Evolutionary conservation across 2,113 vertebrate genomes (phyloP).

Genomic region (Macrotis lagotis): DNA sequence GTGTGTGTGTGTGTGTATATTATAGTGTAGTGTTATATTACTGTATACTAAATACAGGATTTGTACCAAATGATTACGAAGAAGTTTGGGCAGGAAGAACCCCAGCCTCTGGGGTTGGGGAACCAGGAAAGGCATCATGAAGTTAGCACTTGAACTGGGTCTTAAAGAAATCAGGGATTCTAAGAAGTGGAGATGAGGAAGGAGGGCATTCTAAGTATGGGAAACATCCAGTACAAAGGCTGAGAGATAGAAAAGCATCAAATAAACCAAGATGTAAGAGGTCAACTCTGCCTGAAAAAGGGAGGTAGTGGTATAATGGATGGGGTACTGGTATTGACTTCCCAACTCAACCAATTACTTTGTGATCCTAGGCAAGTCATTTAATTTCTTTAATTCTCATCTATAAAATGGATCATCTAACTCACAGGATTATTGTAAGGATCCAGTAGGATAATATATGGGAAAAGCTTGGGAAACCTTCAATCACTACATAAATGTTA

Average conservation of each 20-base stretch:
- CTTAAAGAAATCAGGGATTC: background rate
- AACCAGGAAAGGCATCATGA: background rate
- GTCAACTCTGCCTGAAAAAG: background rate
- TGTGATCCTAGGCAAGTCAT: background rate
- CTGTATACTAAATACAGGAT: too few species aligned
- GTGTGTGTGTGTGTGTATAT: too few species aligned
- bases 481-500: background rate
- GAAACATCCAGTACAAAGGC: background rate
- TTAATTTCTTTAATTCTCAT: background rate
- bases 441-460: background rate
- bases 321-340: background rate
- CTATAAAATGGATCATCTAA: background rate
- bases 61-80: background rate
- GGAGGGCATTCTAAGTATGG: background rate
- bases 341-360: background rate
- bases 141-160: background rate
- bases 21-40: too few species aligned
- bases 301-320: background rate
- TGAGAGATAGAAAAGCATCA: background rate
- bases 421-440: background rate
- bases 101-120: background rate
- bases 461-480: background rate
- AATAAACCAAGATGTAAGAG: background rate
- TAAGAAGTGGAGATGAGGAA: background rate
- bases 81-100: background rate